phyloP scores from a whole-genome alignment of 2,888 invertebrate genomes.

The Mellilla xanthometata region DNA sequence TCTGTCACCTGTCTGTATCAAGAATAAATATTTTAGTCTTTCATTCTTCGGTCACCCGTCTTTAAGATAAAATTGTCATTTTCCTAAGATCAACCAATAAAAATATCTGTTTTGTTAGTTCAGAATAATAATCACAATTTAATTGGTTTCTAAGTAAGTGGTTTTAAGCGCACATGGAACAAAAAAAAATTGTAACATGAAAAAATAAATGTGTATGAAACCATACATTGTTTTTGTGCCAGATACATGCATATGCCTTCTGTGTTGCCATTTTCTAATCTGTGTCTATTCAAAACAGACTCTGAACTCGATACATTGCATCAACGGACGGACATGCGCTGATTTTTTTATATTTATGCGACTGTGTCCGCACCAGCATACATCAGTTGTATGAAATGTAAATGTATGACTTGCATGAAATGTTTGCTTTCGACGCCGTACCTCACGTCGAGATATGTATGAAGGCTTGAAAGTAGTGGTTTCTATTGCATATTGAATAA shows the following conservation, averaged over 20 bases:
- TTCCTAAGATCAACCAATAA: no score
- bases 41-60: no score
- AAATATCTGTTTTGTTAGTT: no score
- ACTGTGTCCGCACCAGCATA: constrained; percentile 26
- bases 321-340: constrained; percentile 27
- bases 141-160: no score
- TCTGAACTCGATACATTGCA: constrained; percentile 26
- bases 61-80: no score
- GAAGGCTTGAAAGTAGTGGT: constrained; percentile 16
- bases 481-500: constrained; percentile 29
- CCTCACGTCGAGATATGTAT: constrained; percentile 19
- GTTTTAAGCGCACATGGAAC: no score
- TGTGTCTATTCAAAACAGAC: constrained; percentile 33
- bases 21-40: no score
- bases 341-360: constrained; percentile 35
- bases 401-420: constrained; percentile 15
- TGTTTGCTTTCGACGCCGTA: constrained; percentile 25
- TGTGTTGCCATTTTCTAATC: constrained; percentile 28
- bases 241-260: constrained; percentile 23
- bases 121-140: no score
- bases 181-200: no score
- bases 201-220: no score
- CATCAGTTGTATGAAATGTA: constrained; percentile 19
- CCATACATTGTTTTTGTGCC: no score
- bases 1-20: no score